These are phyloP conservation scores for Trypoxylus dichotomus DNA, from an alignment of 1,140 invertebrate species.

Conservation along the genomic window DNA sequence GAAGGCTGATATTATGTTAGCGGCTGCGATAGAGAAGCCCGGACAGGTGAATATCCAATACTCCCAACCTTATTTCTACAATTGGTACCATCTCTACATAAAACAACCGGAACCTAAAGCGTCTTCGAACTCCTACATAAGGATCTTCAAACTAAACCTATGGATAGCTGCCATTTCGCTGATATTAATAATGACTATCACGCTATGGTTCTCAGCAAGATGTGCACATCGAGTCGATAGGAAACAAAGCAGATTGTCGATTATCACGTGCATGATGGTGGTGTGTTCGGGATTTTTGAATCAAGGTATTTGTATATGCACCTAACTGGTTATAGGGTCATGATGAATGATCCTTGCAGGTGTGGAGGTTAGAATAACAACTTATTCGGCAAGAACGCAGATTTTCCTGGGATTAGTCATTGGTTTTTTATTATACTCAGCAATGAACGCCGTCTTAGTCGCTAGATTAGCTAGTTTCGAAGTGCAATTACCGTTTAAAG, in stretches of 20 bases:
- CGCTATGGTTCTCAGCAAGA: constrained; percentile 40
- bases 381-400: constrained; percentile 42
- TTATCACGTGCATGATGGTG: constrained; percentile 43
- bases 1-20: constrained; percentile 44
- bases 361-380: constrained; percentile 39
- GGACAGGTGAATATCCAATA: constrained; percentile 38
- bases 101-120: constrained; percentile 40
- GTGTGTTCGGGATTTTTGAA: constrained; percentile 45
- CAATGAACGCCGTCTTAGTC: constrained; percentile 47
- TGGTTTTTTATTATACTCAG: constrained; percentile 43
- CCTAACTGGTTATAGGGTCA: too few relatives aligned
- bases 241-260: constrained; percentile 39
- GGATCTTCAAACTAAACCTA: constrained; percentile 37
- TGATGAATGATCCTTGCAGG: too few relatives aligned
- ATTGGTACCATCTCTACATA: constrained; percentile 48
- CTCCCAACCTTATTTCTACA: constrained; percentile 48
- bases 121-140: constrained; percentile 40
- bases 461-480: constrained; percentile 43
- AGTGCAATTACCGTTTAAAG: constrained; percentile 39
- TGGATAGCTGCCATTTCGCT: constrained; percentile 39
- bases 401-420: constrained; percentile 42
- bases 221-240: constrained; percentile 32
- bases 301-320: constrained; percentile 41
- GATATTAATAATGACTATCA: constrained; percentile 38
- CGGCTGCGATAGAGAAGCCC: constrained; percentile 38